These are phyloP conservation scores for Centruroides sculpturatus DNA, from an alignment of 1,140 invertebrate genomes.

Conservation along the genomic window DNA sequence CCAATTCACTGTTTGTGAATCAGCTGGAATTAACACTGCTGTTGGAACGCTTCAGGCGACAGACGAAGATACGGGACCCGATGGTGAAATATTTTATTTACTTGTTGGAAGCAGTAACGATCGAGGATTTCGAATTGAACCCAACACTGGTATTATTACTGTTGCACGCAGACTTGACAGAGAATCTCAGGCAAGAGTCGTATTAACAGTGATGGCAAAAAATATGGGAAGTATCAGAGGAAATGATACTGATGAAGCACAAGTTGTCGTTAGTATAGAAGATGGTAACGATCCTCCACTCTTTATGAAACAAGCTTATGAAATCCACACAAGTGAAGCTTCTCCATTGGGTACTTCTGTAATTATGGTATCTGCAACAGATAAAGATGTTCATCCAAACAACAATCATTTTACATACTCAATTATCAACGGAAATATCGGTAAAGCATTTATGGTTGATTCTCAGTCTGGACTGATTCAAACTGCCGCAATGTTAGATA, in stretches of 20 bases:
- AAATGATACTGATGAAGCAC: constrained; percentile 88
- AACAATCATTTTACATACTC: constrained; percentile 87
- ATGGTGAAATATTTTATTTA: constrained; percentile 80
- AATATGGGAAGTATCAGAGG: constrained; percentile 81
- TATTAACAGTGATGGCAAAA: constrained; percentile 84
- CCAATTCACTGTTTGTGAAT: constrained; percentile 86
- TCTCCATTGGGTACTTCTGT: constrained; percentile 55
- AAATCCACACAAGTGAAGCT: constrained; percentile 54
- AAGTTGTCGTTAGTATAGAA: constrained; percentile 81
- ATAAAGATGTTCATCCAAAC: constrained; percentile 77
- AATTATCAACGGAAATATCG: constrained; percentile 67
- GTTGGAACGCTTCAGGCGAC: constrained; percentile 76
- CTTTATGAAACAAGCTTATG: constrained; percentile 61
- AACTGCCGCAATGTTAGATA: constrained; percentile 59
- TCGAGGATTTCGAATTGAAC: constrained; percentile 72
- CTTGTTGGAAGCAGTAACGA: constrained; percentile 87
- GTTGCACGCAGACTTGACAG: constrained; percentile 69
- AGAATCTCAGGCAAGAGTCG: constrained; percentile 77
- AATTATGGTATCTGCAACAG: constrained; percentile 63
- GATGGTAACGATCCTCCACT: constrained; percentile 92
- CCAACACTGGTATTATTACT: constrained; percentile 64
- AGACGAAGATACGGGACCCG: constrained; percentile 79
- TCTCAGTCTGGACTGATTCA: constrained; percentile 65
- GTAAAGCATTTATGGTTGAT: constrained; percentile 77
- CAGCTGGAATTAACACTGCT: constrained; percentile 65